These are phyloP conservation scores for Aquatica leii DNA, from an alignment of 2,888 invertebrate species.

Conservation along the genomic window DNA sequence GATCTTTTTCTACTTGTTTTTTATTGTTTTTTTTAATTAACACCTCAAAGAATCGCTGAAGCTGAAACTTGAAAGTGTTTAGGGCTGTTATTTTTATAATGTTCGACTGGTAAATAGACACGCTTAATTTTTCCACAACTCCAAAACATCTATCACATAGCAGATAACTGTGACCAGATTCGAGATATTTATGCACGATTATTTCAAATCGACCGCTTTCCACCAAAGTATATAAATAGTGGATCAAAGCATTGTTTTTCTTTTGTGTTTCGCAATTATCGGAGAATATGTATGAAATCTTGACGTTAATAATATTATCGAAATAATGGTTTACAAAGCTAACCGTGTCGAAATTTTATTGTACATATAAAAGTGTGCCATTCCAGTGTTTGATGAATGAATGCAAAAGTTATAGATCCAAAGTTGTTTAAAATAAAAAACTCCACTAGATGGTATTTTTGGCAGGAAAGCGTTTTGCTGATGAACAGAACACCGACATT, in stretches of 20 bases:
- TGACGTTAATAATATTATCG: too few relatives aligned
- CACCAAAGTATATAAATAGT: slow-evolving; percentile 30
- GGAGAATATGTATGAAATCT: too few relatives aligned
- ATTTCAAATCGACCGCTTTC: slow-evolving; percentile 16
- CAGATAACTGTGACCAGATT: slow-evolving; percentile 13
- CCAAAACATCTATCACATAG: slow-evolving; percentile 21
- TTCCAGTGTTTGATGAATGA: too few relatives aligned
- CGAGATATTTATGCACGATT: slow-evolving; percentile 17
- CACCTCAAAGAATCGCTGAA: background rate
- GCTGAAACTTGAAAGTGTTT: background rate
- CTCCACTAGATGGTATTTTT: too few relatives aligned
- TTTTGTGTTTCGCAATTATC: slow-evolving; percentile 37
- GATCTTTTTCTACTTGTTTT: slow-evolving; percentile 14
- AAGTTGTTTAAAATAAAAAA: too few relatives aligned
- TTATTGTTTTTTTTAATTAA: too few relatives aligned
- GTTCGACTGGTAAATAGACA: too few relatives aligned
- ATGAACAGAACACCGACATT: background rate
- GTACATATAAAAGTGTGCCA: too few relatives aligned
- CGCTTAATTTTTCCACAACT: slow-evolving; percentile 17
- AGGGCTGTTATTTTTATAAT: background rate
- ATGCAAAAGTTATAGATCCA: too few relatives aligned
- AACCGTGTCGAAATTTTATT: too few relatives aligned
- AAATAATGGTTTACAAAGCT: too few relatives aligned
- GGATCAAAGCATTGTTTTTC: slow-evolving; percentile 27
- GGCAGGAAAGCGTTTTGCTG: background rate